Evolutionary conservation across 2,888 invertebrate genomes (phyloP).

Genomic region (Drosophila prostipennis): DNA sequence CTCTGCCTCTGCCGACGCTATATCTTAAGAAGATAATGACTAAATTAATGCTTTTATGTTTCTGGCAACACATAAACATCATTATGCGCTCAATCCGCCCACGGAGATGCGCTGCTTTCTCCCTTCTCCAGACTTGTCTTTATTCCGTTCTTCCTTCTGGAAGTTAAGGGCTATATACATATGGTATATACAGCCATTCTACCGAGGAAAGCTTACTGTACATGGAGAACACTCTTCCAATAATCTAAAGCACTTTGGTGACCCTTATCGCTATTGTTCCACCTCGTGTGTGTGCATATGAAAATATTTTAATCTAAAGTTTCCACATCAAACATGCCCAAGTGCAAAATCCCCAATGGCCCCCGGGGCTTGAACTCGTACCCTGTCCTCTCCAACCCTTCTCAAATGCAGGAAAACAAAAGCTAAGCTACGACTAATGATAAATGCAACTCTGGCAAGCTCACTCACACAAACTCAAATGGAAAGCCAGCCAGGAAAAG

Average conservation of each 20-base stretch:
- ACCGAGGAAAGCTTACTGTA: background rate
- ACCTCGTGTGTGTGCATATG: conserved; percentile 43
- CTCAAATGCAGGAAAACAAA: conserved; percentile 56
- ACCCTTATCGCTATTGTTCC: conserved; percentile 21
- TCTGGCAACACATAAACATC: conserved; percentile 83
- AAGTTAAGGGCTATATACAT: conserved; percentile 10
- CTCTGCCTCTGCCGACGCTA: conserved; percentile 35
- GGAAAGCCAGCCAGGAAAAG: conserved; percentile 16
- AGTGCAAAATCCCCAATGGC: conserved; percentile 66
- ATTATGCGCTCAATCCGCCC: conserved; percentile 81
- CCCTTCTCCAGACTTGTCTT: background rate
- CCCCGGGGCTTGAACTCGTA: conserved; percentile 7
- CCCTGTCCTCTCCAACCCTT: background rate
- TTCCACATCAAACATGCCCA: conserved; percentile 76
- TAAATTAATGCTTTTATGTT: conserved; percentile 85
- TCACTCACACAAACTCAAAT: background rate
- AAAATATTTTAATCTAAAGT: conserved; percentile 81
- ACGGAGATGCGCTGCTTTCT: conserved; percentile 28
- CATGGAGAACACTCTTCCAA: background rate
- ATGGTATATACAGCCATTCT: background rate
- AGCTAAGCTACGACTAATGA: conserved; percentile 70
- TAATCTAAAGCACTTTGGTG: conserved; percentile 16
- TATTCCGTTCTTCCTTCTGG: background rate
- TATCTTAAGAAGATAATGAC: conserved; percentile 84
- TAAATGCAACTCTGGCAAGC: conserved; percentile 60